Conservation (phyloP, 30 jellyfish, hydroid and myxozoan genomes). For the Cassiopea xamachana region DNA sequence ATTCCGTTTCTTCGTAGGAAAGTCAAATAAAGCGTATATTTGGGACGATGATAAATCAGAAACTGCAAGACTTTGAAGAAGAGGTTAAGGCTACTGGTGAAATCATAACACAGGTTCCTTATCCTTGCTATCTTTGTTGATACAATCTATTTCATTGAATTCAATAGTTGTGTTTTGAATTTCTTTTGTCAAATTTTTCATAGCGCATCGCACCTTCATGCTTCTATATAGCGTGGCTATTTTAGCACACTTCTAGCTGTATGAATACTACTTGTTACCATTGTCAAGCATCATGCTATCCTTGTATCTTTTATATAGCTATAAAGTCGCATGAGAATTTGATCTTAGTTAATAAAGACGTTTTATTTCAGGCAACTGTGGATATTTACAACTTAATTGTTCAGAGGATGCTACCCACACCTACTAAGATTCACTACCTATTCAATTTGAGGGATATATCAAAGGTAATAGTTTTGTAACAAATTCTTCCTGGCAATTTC, state of each 20-base stretch:
- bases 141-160: no score
- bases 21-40: conserved; percentile 94
- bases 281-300: no score
- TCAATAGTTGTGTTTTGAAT: no score
- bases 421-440: conserved; percentile 93
- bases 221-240: no score
- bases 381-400: conserved; percentile 93
- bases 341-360: background rate
- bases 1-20: conserved; percentile 50
- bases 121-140: no score
- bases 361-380: conserved; percentile 79
- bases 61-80: conserved; percentile 96
- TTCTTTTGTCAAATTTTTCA: no score
- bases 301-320: no score
- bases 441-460: conserved; percentile 93
- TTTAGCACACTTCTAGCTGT: no score
- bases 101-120: conserved; percentile 84
- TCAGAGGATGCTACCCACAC: conserved; percentile 97
- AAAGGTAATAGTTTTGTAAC: conserved; percentile 49
- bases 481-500: no score
- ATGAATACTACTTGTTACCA: no score
- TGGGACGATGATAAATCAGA: conserved; percentile 96
- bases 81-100: conserved; percentile 99
- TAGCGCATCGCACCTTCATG: no score
- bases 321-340: no score